phyloP scores from a whole-genome alignment of 2,113 vertebrate genomes.

The Toxostoma redivivum region DNA sequence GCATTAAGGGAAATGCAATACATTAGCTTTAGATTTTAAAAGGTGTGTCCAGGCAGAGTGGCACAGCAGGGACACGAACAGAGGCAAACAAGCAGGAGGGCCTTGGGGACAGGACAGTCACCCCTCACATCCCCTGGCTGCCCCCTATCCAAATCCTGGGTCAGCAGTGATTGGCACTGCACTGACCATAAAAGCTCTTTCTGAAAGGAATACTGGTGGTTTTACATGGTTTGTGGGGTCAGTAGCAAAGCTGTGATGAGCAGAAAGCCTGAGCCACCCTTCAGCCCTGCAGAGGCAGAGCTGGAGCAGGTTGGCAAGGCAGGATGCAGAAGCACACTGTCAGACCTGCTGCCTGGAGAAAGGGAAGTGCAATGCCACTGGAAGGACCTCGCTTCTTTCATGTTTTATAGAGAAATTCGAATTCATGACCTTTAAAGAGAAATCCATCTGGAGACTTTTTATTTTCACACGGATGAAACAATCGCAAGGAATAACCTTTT shows the following conservation, averaged over 20 bases:
- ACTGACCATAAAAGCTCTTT: background rate
- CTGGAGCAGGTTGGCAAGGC: background rate
- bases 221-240: background rate
- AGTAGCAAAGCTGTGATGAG: background rate
- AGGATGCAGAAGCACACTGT: background rate
- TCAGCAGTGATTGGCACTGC: background rate
- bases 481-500: slow-evolving; percentile 6
- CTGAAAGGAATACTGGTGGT: background rate
- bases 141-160: background rate
- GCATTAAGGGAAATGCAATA: background rate
- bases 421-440: background rate
- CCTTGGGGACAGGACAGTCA: accelerated
- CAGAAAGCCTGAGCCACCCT: background rate
- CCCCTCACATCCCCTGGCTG: background rate
- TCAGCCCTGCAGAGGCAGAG: background rate
- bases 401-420: background rate
- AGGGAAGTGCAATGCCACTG: background rate
- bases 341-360: background rate
- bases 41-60: background rate
- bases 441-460: background rate
- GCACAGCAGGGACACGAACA: background rate
- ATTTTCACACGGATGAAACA: background rate
- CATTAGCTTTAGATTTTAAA: background rate
- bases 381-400: background rate
- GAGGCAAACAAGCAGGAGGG: background rate